These are phyloP conservation scores for Gobiocypris rarus DNA, from an alignment of 2,113 vertebrate species.

Conservation along the genomic window DNA sequence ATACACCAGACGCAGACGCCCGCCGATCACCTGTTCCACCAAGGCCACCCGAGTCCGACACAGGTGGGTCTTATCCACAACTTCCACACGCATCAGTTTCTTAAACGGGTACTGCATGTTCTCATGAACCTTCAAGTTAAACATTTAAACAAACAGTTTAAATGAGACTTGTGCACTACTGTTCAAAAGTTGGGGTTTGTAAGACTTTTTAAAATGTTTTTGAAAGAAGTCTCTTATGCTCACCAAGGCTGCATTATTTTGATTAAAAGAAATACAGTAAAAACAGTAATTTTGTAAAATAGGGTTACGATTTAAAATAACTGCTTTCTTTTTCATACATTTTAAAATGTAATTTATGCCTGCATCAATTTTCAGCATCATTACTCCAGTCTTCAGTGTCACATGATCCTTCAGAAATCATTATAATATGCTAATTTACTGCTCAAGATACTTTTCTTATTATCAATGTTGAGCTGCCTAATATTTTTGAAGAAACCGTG, in stretches of 20 bases:
- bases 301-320: background rate
- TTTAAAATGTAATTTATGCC: too few species aligned
- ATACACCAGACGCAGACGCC: slow-evolving; percentile 89
- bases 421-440: background rate
- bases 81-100: slow-evolving; percentile 95
- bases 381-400: background rate
- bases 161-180: background rate
- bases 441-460: background rate
- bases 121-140: slow-evolving; percentile 84
- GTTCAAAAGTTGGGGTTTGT: background rate
- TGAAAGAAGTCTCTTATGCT: slow-evolving; percentile 5
- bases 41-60: slow-evolving; percentile 94
- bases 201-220: background rate
- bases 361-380: too few species aligned
- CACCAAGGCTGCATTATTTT: background rate
- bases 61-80: slow-evolving; percentile 96
- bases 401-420: background rate
- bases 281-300: background rate
- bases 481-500: background rate
- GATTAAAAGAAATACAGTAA: background rate
- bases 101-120: slow-evolving; percentile 97
- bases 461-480: too few species aligned
- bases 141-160: background rate
- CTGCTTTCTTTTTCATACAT: too few species aligned
- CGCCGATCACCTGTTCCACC: slow-evolving; percentile 93